These are phyloP conservation scores for Leptinotarsa haldemani DNA, from an alignment of 2,888 invertebrate genomes.

Conservation along the genomic window DNA sequence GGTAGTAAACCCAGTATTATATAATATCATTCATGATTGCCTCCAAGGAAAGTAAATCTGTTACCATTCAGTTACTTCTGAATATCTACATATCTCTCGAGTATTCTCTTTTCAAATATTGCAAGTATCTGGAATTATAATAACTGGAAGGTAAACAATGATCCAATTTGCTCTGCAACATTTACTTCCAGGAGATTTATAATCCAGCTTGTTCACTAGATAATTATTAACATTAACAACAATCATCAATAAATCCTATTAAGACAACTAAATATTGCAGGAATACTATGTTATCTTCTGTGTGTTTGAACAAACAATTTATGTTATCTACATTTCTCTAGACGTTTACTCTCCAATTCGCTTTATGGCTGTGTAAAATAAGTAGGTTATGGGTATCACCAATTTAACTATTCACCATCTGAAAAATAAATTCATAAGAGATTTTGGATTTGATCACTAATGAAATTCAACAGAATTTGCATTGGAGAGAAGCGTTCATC, in stretches of 20 bases:
- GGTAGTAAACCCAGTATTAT: too few species aligned
- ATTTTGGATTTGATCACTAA: too few species aligned
- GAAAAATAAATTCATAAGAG: too few species aligned
- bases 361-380: background rate
- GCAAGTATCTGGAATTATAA: background rate
- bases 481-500: too few species aligned
- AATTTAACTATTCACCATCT: too few species aligned
- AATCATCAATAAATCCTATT: slow-evolving; percentile 2
- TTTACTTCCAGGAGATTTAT: background rate
- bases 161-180: slow-evolving; percentile 10
- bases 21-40: too few species aligned
- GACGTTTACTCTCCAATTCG: background rate
- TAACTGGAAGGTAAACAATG: background rate
- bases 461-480: too few species aligned
- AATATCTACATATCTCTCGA: background rate
- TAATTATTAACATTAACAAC: background rate
- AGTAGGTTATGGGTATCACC: background rate
- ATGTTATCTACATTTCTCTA: background rate
- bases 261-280: background rate
- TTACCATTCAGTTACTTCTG: too few species aligned
- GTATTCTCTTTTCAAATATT: background rate
- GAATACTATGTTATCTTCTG: background rate
- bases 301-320: slow-evolving; percentile 9
- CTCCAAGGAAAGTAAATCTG: too few species aligned
- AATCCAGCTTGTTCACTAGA: slow-evolving; percentile 1